phyloP scores from a whole-genome alignment of 2,113 vertebrate genomes.

The Dasyprocta punctata region DNA sequence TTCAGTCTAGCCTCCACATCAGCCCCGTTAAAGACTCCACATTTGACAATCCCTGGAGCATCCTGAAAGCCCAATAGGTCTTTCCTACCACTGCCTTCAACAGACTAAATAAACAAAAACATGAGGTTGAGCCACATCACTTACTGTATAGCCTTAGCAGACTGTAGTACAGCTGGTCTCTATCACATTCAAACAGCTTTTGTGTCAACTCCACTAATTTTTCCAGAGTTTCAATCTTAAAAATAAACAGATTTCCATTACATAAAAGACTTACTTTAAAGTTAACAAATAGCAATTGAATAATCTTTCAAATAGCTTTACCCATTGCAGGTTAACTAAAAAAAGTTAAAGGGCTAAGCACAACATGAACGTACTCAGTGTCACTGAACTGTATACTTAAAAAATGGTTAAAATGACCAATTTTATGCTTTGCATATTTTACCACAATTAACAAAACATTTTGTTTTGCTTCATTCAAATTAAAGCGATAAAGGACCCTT shows the following conservation, averaged over 20 bases:
- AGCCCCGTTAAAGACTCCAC: neutral
- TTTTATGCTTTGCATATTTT: neutral
- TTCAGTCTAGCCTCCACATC: neutral
- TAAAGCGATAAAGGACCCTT: neutral
- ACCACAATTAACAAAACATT: neutral
- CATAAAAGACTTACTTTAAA: neutral
- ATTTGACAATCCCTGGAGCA: neutral
- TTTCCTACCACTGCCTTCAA: neutral
- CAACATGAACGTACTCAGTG: neutral
- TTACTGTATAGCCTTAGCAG: slow-evolving; percentile 92
- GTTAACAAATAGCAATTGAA: neutral
- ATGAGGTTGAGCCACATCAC: slow-evolving; percentile 70
- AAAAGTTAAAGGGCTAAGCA: neutral
- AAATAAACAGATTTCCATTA: slow-evolving; percentile 35
- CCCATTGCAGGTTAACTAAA: neutral
- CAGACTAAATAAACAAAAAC: neutral
- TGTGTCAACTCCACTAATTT: slow-evolving; percentile 92
- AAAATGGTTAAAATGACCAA: slow-evolving; percentile 11
- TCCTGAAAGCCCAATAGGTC: neutral
- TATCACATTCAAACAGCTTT: slow-evolving; percentile 95
- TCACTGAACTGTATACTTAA: neutral
- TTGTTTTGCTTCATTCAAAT: neutral
- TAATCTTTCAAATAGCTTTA: neutral
- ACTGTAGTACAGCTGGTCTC: slow-evolving; percentile 95
- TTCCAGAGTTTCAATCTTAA: slow-evolving; percentile 92